These are phyloP conservation scores for Horisme vitalbata DNA, from an alignment of 2,888 invertebrate species.

Conservation along the genomic window DNA sequence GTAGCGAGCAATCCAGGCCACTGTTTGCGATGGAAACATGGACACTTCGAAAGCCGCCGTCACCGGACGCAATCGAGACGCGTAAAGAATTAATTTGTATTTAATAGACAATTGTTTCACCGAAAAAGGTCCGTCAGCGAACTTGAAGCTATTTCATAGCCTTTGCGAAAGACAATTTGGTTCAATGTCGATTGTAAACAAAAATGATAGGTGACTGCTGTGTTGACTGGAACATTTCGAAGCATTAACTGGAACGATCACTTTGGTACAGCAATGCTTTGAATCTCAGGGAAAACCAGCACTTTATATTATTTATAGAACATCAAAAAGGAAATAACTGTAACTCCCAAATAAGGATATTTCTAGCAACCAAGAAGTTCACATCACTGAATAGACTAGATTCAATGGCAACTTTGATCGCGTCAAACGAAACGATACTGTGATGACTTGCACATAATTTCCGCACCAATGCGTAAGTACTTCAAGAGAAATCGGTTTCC, in stretches of 20 bases:
- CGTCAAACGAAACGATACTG: conserved; percentile 43
- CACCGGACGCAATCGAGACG: conserved; percentile 77
- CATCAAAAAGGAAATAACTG: conserved; percentile 1
- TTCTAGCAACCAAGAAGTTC: conserved; percentile 53
- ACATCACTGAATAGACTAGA: conserved; percentile 70
- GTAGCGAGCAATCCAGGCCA: conserved; percentile 68
- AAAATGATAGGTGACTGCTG: conserved; percentile 26
- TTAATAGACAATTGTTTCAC: conserved; percentile 73
- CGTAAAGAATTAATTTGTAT: conserved; percentile 75
- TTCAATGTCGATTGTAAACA: conserved; percentile 42
- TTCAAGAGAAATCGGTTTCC: conserved; percentile 74
- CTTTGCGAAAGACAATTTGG: conserved; percentile 40
- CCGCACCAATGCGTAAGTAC: conserved; percentile 60
- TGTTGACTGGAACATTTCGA: conserved; percentile 13
- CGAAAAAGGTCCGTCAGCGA: conserved; percentile 61
- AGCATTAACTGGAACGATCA: conserved; percentile 2
- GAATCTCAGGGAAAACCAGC: not conserved
- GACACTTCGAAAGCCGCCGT: conserved; percentile 73
- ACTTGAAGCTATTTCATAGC: conserved; percentile 49
- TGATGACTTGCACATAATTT: conserved; percentile 51
- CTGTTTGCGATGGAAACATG: conserved; percentile 71
- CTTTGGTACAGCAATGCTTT: not conserved
- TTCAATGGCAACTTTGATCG: conserved; percentile 71
- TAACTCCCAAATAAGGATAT: conserved; percentile 29
- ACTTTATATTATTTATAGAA: conserved; percentile 8